These are phyloP conservation scores for Andrena bicolor DNA, from an alignment of 2,888 invertebrate species.

Conservation along the genomic window DNA sequence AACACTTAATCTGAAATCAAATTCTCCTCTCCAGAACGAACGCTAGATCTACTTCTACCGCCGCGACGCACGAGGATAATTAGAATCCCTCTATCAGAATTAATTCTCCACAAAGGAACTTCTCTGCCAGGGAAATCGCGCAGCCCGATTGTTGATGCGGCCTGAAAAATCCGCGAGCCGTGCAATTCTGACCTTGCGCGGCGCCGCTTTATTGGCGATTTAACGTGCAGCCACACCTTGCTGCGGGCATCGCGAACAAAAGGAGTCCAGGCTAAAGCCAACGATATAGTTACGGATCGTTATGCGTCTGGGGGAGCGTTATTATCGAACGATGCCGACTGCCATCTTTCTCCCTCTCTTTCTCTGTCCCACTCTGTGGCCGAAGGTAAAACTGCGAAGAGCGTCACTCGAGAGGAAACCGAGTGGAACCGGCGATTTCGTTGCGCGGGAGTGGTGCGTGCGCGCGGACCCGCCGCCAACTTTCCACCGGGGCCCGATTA, in stretches of 20 bases:
- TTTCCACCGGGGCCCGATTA: neutral
- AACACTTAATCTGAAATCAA: too few species aligned
- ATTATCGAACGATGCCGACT: constrained; percentile 51
- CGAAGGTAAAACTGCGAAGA: constrained; percentile 17
- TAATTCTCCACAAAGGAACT: neutral
- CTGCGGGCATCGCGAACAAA: constrained; percentile 65
- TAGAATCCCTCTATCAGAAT: neutral
- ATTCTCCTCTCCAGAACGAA: too few species aligned
- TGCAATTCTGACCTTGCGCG: constrained; percentile 69
- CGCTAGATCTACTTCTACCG: neutral
- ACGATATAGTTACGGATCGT: constrained; percentile 68
- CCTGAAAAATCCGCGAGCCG: constrained; percentile 50
- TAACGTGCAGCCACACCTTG: constrained; percentile 70
- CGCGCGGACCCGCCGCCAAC: neutral
- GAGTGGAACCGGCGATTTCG: constrained; percentile 34
- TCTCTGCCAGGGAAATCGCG: constrained; percentile 1
- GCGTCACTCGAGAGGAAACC: constrained; percentile 4
- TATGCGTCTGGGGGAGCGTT: constrained; percentile 61
- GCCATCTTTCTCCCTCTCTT: constrained; percentile 16
- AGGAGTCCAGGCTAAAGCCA: constrained; percentile 62
- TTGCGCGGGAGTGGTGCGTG: constrained; percentile 21
- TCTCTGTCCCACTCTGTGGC: neutral
- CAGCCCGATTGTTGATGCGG: neutral
- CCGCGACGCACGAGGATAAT: neutral
- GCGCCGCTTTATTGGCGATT: constrained; percentile 69